These are phyloP conservation scores for Camponotus floridanus DNA, from an alignment of 1,140 invertebrate species.

Conservation along the genomic window DNA sequence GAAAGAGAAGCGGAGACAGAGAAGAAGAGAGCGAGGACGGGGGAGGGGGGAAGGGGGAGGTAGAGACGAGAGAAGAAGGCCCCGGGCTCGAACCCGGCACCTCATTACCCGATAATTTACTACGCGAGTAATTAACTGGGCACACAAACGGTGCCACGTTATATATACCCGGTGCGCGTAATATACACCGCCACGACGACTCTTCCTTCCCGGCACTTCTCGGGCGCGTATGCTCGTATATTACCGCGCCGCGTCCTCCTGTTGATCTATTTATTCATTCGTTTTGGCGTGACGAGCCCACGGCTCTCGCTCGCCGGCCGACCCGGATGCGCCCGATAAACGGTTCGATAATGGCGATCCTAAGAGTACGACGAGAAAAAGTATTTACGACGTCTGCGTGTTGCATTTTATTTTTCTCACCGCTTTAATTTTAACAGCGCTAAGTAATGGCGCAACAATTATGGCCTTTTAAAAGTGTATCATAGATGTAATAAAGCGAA, in stretches of 20 bases:
- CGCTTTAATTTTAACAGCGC: slow-evolving; percentile 21
- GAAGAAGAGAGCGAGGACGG: neutral
- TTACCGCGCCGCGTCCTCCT: slow-evolving; percentile 77
- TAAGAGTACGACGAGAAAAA: slow-evolving; percentile 31
- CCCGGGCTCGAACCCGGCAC: slow-evolving; percentile 83
- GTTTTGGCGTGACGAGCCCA: slow-evolving; percentile 74
- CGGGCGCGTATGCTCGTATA: slow-evolving; percentile 75
- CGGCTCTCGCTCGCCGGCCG: slow-evolving; percentile 33
- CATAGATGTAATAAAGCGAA: neutral
- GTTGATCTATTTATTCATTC: slow-evolving; percentile 82
- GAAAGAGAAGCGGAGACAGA: neutral
- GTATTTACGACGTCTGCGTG: slow-evolving; percentile 57
- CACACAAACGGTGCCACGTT: slow-evolving; percentile 83
- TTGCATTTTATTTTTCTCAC: slow-evolving; percentile 48
- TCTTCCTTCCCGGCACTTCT: slow-evolving; percentile 66
- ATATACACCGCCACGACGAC: slow-evolving; percentile 45
- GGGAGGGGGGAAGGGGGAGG: neutral
- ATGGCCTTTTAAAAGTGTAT: neutral
- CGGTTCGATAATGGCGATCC: slow-evolving; percentile 48
- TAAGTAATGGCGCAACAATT: slow-evolving; percentile 41
- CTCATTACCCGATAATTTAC: slow-evolving; percentile 86
- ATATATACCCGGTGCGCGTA: slow-evolving; percentile 76
- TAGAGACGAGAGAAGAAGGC: slow-evolving; percentile 72
- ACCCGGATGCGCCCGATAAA: slow-evolving; percentile 61
- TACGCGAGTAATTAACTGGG: slow-evolving; percentile 86